phyloP scores from a whole-genome alignment of 2,888 invertebrate species.

The Emmelina monodactyla region DNA sequence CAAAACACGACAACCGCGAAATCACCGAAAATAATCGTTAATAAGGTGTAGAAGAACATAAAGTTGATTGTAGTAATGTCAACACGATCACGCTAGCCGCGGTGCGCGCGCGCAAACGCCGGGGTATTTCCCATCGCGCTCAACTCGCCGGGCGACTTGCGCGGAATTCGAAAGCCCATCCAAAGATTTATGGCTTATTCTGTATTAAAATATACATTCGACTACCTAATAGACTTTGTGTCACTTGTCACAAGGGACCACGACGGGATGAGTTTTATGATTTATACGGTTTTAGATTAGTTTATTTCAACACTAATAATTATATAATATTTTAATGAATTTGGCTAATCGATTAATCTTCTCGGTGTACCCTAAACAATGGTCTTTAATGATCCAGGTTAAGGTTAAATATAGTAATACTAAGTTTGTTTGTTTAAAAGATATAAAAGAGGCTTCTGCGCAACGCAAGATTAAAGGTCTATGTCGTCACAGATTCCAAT shows the following conservation, averaged over 20 bases:
- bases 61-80: too few relatives aligned
- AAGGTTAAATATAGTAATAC: too few relatives aligned
- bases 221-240: constrained; percentile 60
- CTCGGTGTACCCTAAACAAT: constrained; percentile 24
- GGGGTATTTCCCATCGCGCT: constrained; percentile 64
- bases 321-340: constrained; percentile 33
- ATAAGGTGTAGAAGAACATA: too few relatives aligned
- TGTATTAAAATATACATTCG: constrained; percentile 63
- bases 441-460: constrained; percentile 50
- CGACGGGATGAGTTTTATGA: too few relatives aligned
- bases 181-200: constrained; percentile 64
- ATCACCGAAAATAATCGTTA: too few relatives aligned
- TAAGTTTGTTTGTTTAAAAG: constrained; percentile 17
- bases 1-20: too few relatives aligned
- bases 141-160: constrained; percentile 60
- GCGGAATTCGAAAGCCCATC: constrained; percentile 66
- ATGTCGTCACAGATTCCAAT: background rate
- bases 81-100: background rate
- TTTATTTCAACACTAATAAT: too few relatives aligned
- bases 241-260: constrained; percentile 55
- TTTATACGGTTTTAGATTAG: too few relatives aligned
- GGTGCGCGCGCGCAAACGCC: background rate
- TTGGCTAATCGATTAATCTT: constrained; percentile 46
- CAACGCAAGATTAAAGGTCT: constrained; percentile 42
- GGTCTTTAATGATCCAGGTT: constrained; percentile 15